Evolutionary conservation across 2,113 vertebrate species (phyloP).

Genomic region (Caranx melampygus): DNA sequence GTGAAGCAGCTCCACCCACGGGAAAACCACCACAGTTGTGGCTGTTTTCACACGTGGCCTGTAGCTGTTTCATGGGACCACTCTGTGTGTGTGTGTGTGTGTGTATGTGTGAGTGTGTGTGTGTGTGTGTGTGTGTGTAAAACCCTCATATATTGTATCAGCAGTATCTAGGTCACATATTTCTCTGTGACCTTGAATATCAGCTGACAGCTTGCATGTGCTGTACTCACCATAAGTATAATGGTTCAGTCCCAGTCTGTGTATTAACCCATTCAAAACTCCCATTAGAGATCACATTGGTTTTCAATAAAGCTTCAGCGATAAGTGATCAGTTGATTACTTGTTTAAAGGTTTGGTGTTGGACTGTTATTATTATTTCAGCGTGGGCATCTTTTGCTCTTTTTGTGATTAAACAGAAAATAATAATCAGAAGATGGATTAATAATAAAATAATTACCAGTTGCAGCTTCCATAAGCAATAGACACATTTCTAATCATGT

Average conservation of each 20-base stretch:
- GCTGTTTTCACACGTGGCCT: slow-evolving; percentile 22
- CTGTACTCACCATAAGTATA: background rate
- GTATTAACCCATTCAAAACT: slow-evolving; percentile 14
- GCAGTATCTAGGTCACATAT: slow-evolving; percentile 34
- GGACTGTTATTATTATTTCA: background rate
- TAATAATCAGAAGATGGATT: background rate
- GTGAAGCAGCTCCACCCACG: slow-evolving; percentile 28
- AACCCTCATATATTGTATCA: slow-evolving; percentile 31
- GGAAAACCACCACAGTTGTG: slow-evolving; percentile 31
- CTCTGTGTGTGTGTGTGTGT: background rate
- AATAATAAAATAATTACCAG: background rate
- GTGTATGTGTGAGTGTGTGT: slow-evolving; percentile 27
- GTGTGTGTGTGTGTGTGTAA: slow-evolving; percentile 20
- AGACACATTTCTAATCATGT: background rate
- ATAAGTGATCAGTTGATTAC: background rate
- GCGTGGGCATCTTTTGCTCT: background rate
- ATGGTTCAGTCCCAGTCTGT: background rate
- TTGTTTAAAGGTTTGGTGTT: background rate
- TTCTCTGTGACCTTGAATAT: slow-evolving; percentile 53
- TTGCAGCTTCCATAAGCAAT: background rate
- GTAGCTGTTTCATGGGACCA: slow-evolving; percentile 17
- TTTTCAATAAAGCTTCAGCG: background rate
- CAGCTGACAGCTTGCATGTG: slow-evolving; percentile 27
- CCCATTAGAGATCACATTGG: background rate
- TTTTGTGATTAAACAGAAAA: background rate